These are phyloP conservation scores for Nibea coibor DNA, from an alignment of 2,113 vertebrate species.

Conservation along the genomic window DNA sequence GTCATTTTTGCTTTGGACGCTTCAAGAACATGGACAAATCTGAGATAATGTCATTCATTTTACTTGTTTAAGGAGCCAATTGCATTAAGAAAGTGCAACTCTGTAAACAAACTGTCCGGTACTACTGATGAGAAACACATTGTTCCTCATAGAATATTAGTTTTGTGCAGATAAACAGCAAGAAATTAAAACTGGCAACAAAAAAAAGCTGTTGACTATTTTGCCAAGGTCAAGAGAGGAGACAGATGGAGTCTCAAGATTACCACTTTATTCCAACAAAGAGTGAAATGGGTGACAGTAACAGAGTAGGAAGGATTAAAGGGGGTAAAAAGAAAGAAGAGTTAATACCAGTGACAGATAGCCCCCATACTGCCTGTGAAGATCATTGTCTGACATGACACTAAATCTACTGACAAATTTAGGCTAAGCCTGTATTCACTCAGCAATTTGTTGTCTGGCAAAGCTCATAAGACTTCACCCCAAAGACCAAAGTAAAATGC, in stretches of 20 bases:
- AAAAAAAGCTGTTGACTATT: slow-evolving; percentile 5
- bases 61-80: neutral
- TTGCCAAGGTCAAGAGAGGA: neutral
- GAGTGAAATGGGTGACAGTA: slow-evolving; percentile 36
- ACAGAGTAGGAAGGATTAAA: slow-evolving; percentile 41
- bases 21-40: neutral
- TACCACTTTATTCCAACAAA: slow-evolving; percentile 44
- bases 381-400: slow-evolving; percentile 15
- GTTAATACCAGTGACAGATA: slow-evolving; percentile 31
- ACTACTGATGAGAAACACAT: slow-evolving; percentile 3
- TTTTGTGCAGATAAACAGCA: slow-evolving; percentile 1
- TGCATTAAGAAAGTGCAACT: neutral
- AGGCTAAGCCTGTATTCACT: slow-evolving; percentile 50
- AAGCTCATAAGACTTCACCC: neutral
- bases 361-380: neutral
- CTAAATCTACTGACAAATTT: slow-evolving; percentile 41
- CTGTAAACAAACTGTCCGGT: neutral
- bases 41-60: neutral
- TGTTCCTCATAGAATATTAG: slow-evolving; percentile 2
- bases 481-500: neutral
- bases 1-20: neutral
- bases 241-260: slow-evolving; percentile 69
- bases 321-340: slow-evolving; percentile 15
- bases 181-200: neutral
- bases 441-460: slow-evolving; percentile 54